These are phyloP conservation scores for Pyxicephalus adspersus DNA, from an alignment of 2,113 vertebrate species.

Conservation along the genomic window DNA sequence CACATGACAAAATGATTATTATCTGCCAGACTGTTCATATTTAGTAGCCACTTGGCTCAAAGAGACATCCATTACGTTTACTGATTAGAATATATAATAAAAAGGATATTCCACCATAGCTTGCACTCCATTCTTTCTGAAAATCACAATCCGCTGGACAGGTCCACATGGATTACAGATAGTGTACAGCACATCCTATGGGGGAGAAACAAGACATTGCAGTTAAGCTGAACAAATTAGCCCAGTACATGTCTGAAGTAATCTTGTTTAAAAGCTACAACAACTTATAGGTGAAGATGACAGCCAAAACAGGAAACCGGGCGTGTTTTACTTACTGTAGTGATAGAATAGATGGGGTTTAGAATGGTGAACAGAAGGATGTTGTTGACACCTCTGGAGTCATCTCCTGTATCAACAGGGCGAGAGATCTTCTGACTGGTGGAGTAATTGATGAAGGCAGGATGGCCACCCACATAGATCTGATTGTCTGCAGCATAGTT, in stretches of 20 bases:
- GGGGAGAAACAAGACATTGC: background rate
- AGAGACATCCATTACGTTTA: no score
- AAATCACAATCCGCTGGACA: conserved; percentile 95
- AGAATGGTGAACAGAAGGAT: conserved; percentile 93
- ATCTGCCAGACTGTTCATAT: no score
- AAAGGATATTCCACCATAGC: conserved; percentile 99
- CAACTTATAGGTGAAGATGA: no score
- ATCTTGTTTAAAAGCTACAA: no score
- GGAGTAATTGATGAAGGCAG: conserved; percentile 94
- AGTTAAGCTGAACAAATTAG: no score
- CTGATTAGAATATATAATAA: no score
- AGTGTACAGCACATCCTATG: conserved; percentile 91
- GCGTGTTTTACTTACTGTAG: conserved; percentile 71
- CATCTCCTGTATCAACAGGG: conserved; percentile 85
- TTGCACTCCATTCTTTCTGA: conserved; percentile 94
- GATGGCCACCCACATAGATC: conserved; percentile 91
- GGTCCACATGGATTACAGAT: conserved; percentile 95
- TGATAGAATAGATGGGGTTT: conserved; percentile 90
- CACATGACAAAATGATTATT: no score
- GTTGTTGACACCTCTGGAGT: conserved; percentile 89
- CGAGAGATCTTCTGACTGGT: conserved; percentile 96
- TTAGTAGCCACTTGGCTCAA: no score
- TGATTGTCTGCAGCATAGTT: conserved; percentile 93
- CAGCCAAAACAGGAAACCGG: no score
- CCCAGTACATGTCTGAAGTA: no score